These are phyloP conservation scores for Phyllotis vaccarum DNA, from an alignment of 2,797 vertebrate genomes.

Conservation along the genomic window DNA sequence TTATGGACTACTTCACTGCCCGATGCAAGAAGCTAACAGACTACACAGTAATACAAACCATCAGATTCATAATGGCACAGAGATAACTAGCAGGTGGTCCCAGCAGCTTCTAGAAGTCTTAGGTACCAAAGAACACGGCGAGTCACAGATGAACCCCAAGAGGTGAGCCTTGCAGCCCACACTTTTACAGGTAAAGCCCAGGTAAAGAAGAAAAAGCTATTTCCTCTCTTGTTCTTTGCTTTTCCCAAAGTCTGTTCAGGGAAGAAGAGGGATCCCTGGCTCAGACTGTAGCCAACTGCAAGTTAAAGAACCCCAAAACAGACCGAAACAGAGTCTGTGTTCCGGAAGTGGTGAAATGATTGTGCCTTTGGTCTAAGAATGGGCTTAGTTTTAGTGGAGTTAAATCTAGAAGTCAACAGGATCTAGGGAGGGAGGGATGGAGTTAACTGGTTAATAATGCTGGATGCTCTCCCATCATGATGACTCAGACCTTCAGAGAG, in stretches of 20 bases:
- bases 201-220: neutral
- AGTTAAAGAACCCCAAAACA: neutral
- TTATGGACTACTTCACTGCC: neutral
- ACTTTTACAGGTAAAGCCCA: neutral
- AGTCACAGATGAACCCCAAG: neutral
- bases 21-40: conserved; percentile 68
- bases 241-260: neutral
- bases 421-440: neutral
- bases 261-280: neutral
- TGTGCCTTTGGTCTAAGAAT: conserved; percentile 55
- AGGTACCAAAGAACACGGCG: neutral
- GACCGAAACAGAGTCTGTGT: neutral
- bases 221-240: too few relatives aligned
- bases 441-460: neutral
- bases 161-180: neutral
- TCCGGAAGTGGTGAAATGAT: neutral
- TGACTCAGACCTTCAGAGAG: neutral
- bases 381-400: neutral
- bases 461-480: neutral
- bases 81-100: neutral
- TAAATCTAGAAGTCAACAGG: neutral
- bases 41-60: conserved; percentile 65
- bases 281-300: neutral
- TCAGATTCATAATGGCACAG: conserved; percentile 30
- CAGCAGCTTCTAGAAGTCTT: neutral